Evolutionary conservation across 2,113 vertebrate genomes (phyloP).

Genomic region (Ciconia maguari): DNA sequence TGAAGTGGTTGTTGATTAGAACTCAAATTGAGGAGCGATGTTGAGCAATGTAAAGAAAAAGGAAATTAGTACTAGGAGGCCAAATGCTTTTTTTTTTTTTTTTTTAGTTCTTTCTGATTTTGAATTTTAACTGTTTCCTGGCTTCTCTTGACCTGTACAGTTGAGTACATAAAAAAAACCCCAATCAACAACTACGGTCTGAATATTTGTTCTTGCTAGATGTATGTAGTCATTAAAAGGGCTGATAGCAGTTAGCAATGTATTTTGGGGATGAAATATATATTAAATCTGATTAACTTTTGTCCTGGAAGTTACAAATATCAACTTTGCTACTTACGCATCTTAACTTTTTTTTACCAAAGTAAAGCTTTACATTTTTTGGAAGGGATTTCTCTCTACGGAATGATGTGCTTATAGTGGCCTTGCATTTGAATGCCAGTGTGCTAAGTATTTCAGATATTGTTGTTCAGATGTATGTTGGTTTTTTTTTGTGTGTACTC

Average conservation of each 20-base stretch:
- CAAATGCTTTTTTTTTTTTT: constrained; percentile 21
- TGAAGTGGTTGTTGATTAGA: constrained; percentile 64
- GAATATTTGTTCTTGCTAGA: neutral
- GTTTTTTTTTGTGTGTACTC: too few species aligned
- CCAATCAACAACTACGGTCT: neutral
- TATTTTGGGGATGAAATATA: neutral
- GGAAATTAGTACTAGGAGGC: constrained; percentile 3
- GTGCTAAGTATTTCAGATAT: neutral
- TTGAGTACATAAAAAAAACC: neutral
- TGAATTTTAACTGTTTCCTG: neutral
- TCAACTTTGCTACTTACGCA: neutral
- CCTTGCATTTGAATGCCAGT: neutral
- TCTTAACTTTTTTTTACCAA: neutral
- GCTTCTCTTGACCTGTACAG: constrained; percentile 27
- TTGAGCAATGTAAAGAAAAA: constrained; percentile 37
- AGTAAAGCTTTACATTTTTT: neutral
- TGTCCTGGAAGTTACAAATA: neutral
- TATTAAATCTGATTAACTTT: neutral
- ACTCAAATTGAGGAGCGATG: constrained; percentile 2
- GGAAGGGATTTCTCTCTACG: neutral
- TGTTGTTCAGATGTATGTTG: too few species aligned
- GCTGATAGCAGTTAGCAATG: neutral
- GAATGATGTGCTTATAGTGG: neutral
- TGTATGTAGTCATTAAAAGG: neutral
- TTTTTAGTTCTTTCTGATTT: neutral